phyloP scores from a whole-genome alignment of 2,113 vertebrate species.

The Xenopus tropicalis region UCB_Xtro_10.0 CM004446.2:76466001-76466500 shows the following conservation, averaged over 20 bases:
- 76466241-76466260: slow-evolving; percentile 61
- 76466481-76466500: slow-evolving; percentile 41
- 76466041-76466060: slow-evolving; percentile 84
- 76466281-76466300: slow-evolving; percentile 72
- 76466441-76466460: slow-evolving; percentile 57
- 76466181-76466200: slow-evolving; percentile 66
- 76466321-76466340: slow-evolving; percentile 48
- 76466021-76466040: slow-evolving; percentile 95
- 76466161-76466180: slow-evolving; percentile 87
- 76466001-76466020: slow-evolving; percentile 88
- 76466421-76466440: slow-evolving; percentile 65
- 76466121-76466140: slow-evolving; percentile 96
- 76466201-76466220: slow-evolving; percentile 62
- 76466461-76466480: slow-evolving; percentile 61
- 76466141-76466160: slow-evolving; percentile 96
- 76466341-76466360: slow-evolving; percentile 79
- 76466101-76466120: slow-evolving; percentile 89
- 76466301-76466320: slow-evolving; percentile 75
- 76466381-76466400: slow-evolving; percentile 89
- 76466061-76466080: slow-evolving; percentile 91
- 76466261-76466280: slow-evolving; percentile 59
- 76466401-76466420: slow-evolving; percentile 71
- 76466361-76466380: slow-evolving; percentile 79
- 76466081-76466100: slow-evolving; percentile 77
- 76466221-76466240: slow-evolving; percentile 54